phyloP scores from a whole-genome alignment of 2,888 invertebrate genomes.

The Eulithis prunata region DNA sequence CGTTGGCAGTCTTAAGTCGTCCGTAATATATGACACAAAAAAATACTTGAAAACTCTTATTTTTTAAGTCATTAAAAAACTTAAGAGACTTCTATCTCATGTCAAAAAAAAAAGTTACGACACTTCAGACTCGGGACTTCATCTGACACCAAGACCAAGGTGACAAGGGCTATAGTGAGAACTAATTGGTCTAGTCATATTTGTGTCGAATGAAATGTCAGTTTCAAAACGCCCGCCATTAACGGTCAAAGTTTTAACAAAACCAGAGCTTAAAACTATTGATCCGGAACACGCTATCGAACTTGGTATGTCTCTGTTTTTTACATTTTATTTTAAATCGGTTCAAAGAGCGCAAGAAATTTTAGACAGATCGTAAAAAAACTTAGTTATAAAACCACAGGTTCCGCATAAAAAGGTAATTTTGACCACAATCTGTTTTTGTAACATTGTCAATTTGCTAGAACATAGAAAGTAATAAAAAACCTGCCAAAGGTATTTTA shows the following conservation, averaged over 20 bases:
- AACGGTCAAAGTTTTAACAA: background rate
- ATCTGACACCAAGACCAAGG: too few relatives aligned
- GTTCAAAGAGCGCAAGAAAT: constrained; percentile 78
- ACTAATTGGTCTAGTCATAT: too few relatives aligned
- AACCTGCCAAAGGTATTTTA: constrained; percentile 6
- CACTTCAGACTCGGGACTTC: too few relatives aligned
- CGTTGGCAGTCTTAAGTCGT: background rate
- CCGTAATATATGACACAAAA: background rate
- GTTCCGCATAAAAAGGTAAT: constrained; percentile 46
- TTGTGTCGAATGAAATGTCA: too few relatives aligned
- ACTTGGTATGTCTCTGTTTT: constrained; percentile 55
- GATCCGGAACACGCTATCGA: constrained; percentile 68
- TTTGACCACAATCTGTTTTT: constrained; percentile 37
- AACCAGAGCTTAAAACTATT: constrained; percentile 51
- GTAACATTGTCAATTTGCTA: constrained; percentile 28
- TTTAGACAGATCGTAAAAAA: constrained; percentile 59
- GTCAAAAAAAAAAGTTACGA: too few relatives aligned
- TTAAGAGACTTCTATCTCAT: too few relatives aligned
- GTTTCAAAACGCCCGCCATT: background rate
- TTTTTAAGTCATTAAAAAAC: too few relatives aligned
- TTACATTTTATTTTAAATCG: constrained; percentile 68
- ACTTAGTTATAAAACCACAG: constrained; percentile 43
- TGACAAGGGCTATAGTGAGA: too few relatives aligned
- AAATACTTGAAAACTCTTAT: background rate
- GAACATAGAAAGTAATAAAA: constrained; percentile 28